Evolutionary conservation across 2,888 invertebrate genomes (phyloP), one percentile per base, ranked within the genome.

Genomic region (Rhagonycha fulva): DNA sequence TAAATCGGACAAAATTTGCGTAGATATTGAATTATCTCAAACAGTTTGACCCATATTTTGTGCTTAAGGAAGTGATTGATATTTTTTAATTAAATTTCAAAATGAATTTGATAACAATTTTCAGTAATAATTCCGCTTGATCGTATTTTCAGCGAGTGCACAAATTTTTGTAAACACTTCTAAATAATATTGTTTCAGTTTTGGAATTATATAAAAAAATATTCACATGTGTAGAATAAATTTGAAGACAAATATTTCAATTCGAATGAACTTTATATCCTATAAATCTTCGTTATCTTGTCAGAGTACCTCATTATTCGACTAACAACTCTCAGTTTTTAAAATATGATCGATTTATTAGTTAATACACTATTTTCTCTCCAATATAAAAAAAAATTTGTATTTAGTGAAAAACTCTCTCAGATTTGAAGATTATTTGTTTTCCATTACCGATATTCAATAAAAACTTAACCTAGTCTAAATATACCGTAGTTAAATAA

Each of bases 211-310:
- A 7, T n/a, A n/a, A 30, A n/a, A 5, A 47, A n/a, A 4, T 5
- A n/a, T 5, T 1, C 4, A 47, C 2, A n/a, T 47, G n/a, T 5
- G 32, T 2, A 28, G 28, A n/a, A 47, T 47, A 47, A 47, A 47
- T 7, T 12, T 7, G 7, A 47, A n/a, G 2, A 47, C 2, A 47
- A 47, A 47, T 47, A 47, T n/a, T 47, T 47, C n/a, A 47, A 47
- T 61, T 19, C 2, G 9, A 62, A 68, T 68, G 69, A 69, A 74
- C 70, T 14, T 62, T 47, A 32, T 24, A 14, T 23, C 14, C 63
- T 14, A 74, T 74, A 74, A 74, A 74, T 74, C 74, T 74, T 74
- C 68, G 74, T 74, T 74, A 74, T 69, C 30, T 26, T 68, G 70
- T 69, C 32, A 70, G 62, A 4, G 24, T 30, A 61, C 47, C 63